A percentile compares a stretch with the other conserved stretches of the same genome.
Evolutionary conservation across 2,113 vertebrate species (phyloP).

Genomic region (Malaclemys terrapin): DNA sequence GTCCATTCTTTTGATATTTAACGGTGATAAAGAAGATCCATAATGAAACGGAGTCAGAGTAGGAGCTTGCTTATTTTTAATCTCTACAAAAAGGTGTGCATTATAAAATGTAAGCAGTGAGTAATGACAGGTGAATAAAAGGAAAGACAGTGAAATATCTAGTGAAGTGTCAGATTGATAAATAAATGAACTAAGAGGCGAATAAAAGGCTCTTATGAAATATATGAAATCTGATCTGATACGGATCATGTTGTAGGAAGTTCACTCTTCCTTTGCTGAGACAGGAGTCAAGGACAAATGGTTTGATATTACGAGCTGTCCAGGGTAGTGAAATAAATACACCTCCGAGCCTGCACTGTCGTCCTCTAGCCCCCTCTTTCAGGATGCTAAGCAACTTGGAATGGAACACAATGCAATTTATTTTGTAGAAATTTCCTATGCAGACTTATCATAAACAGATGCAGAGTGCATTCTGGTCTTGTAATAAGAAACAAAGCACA

Average conservation of each 20-base stretch:
- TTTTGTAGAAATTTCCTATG: background rate
- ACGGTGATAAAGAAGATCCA: slow-evolving; percentile 63
- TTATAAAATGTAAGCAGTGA: slow-evolving; percentile 47
- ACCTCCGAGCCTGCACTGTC: background rate
- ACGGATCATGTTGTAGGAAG: slow-evolving; percentile 60
- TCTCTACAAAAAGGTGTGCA: slow-evolving; percentile 66
- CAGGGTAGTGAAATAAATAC: slow-evolving; percentile 61
- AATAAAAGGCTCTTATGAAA: slow-evolving; percentile 78
- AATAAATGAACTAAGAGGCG: slow-evolving; percentile 74
- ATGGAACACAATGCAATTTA: rapidly evolving
- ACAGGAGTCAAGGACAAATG: slow-evolving; percentile 69
- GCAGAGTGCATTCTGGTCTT: background rate
- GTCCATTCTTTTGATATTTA: slow-evolving; percentile 41
- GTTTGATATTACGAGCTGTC: slow-evolving; percentile 70
- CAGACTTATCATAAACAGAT: slow-evolving; percentile 1
- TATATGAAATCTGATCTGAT: slow-evolving; percentile 72
- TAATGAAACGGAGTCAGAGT: slow-evolving; percentile 20
- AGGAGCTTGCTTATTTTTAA: slow-evolving; percentile 63
- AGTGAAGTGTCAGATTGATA: slow-evolving; percentile 70
- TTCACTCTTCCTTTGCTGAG: slow-evolving; percentile 56
- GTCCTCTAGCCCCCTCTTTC: background rate
- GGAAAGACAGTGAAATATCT: slow-evolving; percentile 58
- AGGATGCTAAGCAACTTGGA: background rate
- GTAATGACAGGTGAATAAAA: slow-evolving; percentile 74
- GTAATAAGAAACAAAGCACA: background rate